These are phyloP conservation scores for Hystrix cristata DNA, from an alignment of 2,113 vertebrate genomes.

Conservation along the genomic window DNA sequence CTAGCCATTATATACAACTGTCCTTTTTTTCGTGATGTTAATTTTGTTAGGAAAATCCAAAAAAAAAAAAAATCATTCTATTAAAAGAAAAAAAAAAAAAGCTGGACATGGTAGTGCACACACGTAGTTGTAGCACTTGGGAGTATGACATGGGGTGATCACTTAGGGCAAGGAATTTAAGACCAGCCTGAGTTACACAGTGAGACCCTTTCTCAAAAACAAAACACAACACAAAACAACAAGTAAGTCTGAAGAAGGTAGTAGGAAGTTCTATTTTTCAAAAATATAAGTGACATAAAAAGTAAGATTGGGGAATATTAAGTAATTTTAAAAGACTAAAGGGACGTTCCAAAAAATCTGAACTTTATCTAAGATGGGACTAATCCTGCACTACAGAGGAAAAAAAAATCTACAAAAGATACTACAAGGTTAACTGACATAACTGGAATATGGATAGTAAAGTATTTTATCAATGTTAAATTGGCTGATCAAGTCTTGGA, in stretches of 20 bases:
- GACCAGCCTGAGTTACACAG: not conserved
- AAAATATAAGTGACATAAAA: not conserved
- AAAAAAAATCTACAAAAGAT: not conserved
- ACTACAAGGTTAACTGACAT: not conserved
- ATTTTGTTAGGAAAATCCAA: not conserved
- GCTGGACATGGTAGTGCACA: not conserved
- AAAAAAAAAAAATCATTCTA: conserved; percentile 3
- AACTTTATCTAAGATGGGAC: not conserved
- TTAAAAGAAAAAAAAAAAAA: not conserved
- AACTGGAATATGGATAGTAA: not conserved
- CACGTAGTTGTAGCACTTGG: not conserved
- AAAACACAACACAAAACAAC: not conserved
- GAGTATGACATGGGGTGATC: too few species aligned
- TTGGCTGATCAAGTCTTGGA: not conserved
- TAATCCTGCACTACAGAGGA: not conserved
- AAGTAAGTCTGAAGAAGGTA: not conserved
- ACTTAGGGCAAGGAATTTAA: not conserved
- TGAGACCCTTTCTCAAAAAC: not conserved
- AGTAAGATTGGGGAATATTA: not conserved
- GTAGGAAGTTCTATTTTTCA: not conserved
- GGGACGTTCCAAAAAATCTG: not conserved
- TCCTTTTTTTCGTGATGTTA: not conserved
- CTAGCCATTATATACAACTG: not conserved
- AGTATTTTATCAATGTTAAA: not conserved
- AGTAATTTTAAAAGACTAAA: not conserved